Percentiles rank a stretch among this genome's conserved stretches.
Conservation (phyloP, 2,888 invertebrate species). For the Cataglyphis albicans region DNA sequence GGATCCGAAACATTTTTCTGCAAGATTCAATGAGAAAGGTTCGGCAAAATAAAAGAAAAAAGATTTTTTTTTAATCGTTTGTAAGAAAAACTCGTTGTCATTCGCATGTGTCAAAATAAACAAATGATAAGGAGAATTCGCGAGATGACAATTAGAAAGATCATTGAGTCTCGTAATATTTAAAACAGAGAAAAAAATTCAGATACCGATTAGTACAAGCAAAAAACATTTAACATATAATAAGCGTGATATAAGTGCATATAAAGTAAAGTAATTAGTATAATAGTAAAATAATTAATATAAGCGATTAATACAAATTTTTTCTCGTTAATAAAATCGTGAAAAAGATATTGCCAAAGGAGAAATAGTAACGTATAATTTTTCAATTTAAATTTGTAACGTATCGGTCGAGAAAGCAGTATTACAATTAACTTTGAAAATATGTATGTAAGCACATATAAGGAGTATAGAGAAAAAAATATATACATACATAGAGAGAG, state of each 20-base stretch:
- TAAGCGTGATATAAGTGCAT: background rate
- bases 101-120: background rate
- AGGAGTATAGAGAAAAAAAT: background rate
- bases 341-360: background rate
- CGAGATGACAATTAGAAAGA: background rate
- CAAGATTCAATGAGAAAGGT: constrained; percentile 5
- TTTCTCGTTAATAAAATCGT: background rate
- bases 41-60: background rate
- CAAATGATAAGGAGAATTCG: background rate
- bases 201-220: background rate
- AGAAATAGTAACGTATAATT: background rate
- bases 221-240: background rate
- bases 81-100: background rate
- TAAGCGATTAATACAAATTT: background rate
- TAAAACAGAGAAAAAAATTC: background rate
- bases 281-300: background rate
- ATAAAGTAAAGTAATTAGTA: background rate
- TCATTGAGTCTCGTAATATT: background rate
- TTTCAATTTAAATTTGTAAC: background rate
- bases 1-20: background rate
- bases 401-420: background rate
- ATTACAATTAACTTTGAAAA: background rate
- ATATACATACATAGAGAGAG: background rate
- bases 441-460: background rate
- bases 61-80: background rate